Percentiles rank a stretch among this genome's conserved stretches.
phyloP scores from a whole-genome alignment of 2,888 invertebrate genomes.

The Teleiodes luculella region DNA sequence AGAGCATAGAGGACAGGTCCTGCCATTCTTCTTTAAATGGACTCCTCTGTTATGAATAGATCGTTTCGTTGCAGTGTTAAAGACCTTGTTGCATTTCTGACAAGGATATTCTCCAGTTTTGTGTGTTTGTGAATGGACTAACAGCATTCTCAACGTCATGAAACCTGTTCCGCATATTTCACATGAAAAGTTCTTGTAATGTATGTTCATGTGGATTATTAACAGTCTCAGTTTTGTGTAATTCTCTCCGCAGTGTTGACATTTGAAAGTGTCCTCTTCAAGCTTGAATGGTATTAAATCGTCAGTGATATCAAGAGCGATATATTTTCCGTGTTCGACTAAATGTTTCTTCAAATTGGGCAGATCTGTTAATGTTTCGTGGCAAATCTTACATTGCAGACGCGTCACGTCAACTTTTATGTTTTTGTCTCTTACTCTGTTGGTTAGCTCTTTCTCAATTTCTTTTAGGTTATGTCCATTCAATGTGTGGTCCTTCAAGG shows the following conservation, averaged over 20 bases:
- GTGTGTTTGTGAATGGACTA: slow-evolving; percentile 51
- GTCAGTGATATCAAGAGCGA: slow-evolving; percentile 44
- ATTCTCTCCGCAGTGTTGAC: slow-evolving; percentile 52
- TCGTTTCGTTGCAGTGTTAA: slow-evolving; percentile 50
- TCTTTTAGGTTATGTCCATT: slow-evolving; percentile 29
- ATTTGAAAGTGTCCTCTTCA: slow-evolving; percentile 43
- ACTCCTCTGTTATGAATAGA: slow-evolving; percentile 51
- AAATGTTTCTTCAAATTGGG: slow-evolving; percentile 49
- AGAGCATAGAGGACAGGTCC: slow-evolving; percentile 58
- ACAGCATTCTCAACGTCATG: slow-evolving; percentile 45
- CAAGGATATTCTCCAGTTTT: slow-evolving; percentile 55
- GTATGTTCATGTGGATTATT: slow-evolving; percentile 63
- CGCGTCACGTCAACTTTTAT: slow-evolving; percentile 56
- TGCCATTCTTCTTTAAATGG: slow-evolving; percentile 48
- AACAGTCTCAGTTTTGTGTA: slow-evolving; percentile 50
- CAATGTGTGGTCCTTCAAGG: background rate
- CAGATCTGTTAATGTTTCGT: slow-evolving; percentile 31
- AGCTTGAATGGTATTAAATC: slow-evolving; percentile 62
- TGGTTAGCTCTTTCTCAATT: slow-evolving; percentile 40
- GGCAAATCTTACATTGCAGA: slow-evolving; percentile 55
- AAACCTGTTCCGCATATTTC: slow-evolving; percentile 60
- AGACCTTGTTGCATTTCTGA: slow-evolving; percentile 58
- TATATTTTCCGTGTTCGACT: slow-evolving; percentile 43
- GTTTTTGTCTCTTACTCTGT: slow-evolving; percentile 44
- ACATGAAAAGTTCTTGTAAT: slow-evolving; percentile 62